phyloP scores from a whole-genome alignment of 2,113 vertebrate species.

The Phaethornis superciliosus region DNA sequence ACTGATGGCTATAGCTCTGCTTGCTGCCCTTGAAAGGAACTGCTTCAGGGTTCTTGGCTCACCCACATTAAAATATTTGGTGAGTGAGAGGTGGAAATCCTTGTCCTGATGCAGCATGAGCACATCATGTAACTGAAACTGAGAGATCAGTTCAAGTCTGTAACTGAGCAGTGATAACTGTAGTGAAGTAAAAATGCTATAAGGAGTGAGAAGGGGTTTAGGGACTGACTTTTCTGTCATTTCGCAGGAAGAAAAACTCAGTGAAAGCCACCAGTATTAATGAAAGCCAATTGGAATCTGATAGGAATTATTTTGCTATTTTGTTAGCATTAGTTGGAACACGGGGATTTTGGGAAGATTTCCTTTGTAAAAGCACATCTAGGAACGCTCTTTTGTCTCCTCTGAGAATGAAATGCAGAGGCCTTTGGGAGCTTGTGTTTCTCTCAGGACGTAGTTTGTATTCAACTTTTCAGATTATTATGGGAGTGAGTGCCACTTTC shows the following conservation, averaged over 20 bases:
- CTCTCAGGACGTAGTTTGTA: constrained; percentile 33
- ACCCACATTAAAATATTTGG: background rate
- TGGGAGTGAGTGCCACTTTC: background rate
- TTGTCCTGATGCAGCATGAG: background rate
- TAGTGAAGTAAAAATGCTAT: constrained; percentile 2
- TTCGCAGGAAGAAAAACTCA: constrained; percentile 54
- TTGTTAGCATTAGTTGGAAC: constrained; percentile 67
- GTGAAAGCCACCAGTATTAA: constrained; percentile 65
- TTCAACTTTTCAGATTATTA: constrained; percentile 40
- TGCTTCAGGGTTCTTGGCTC: background rate
- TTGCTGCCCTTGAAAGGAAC: constrained; percentile 23
- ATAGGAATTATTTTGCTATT: constrained; percentile 62
- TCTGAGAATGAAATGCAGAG: constrained; percentile 45
- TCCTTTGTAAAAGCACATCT: constrained; percentile 64
- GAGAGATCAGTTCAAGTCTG: constrained; percentile 11
- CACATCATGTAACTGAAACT: constrained; percentile 6
- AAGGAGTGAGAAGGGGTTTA: constrained; percentile 22
- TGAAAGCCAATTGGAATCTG: constrained; percentile 57
- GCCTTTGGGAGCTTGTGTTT: constrained; percentile 45
- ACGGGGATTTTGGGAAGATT: constrained; percentile 70
- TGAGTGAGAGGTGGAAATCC: background rate
- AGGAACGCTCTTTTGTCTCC: constrained; percentile 44
- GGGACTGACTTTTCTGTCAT: constrained; percentile 20
- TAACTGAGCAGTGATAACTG: background rate
- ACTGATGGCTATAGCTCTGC: background rate